Evolutionary conservation across 2,113 vertebrate species (phyloP), one percentile per base, ranked within the genome.

Genomic region (Dipodomys stephensi): DNA sequence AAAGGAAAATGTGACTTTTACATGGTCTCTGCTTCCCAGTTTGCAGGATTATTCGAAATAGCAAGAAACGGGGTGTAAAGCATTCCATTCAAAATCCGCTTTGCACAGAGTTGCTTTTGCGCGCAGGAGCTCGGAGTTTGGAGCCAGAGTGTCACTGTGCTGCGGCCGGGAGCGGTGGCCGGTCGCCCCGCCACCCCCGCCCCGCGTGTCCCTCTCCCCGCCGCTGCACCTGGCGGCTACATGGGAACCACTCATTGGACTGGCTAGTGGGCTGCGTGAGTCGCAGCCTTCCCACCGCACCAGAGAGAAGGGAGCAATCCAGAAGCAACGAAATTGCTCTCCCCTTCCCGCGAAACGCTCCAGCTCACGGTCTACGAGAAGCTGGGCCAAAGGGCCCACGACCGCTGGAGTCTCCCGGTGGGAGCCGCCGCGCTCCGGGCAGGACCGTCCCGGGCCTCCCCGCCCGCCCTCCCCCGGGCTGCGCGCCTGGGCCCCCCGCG

Each of bases 1-100:
- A 98, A 57, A 98, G 92, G 94, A 96, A 97, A 98, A 98, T 98
- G 98, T 98, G 98, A 98, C 98, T 98, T 98, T 98, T 98, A 96
- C 98, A 97, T 98, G 97, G 97, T 98, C 98, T 97, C 97, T 98
- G 97, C 98, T 98, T 98, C 96, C 96, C 96, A 92, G 93, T 96
- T 97, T 95, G 97, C 97, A 97, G 98, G 98, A 98, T 98, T 98
- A 98, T 97, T 97, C 88, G 96, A 88, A 96, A 96, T 82, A 96
- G 96, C 96, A 97, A 97, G 97, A 96, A 98, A 97, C 83, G 97
- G 95, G 95, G 98, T 97, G 97, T 97, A 96, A 97, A 98, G 97
- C 92, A 96, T 96, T 97, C 97, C 95, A 90, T 96, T 97, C 95
- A 83, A 97, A 98, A 98, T 98, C 98, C 97, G 92, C 96, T 98